Base-by-base conservation (phyloP, 2,113 vertebrate genomes). In the Odocoileus virginianus region DNA sequence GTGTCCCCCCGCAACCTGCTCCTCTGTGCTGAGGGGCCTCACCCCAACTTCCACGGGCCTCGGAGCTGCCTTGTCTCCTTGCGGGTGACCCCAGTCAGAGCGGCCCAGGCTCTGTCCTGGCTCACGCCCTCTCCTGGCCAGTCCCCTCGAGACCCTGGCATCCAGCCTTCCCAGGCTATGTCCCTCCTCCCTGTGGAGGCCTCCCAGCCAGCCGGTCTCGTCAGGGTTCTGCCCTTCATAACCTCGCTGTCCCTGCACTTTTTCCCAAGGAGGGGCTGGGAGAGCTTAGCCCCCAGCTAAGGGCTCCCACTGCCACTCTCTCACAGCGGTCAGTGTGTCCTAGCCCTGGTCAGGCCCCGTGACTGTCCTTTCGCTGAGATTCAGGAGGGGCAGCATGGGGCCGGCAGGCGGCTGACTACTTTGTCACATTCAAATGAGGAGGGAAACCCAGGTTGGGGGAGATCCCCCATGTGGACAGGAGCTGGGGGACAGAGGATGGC, bases 351-450 rank as follows among this genome's bases (percentile, higher is more conserved):
- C 79, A 54, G 79, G 30, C 33, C 50, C 79, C 6, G 6, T 54
- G 19, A n/a, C 33, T 83, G 50, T n/a, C 50, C 50, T 82, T n/a
- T 19, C 25, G 12, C 50, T 0, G 2, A 54, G 64, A 36, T 13
- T 87, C 43, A 15, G n/a, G 57, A 19, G 33, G 2, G 30, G 36
- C 17, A 47, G 45, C 13, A 1, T 47, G 43, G 19, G 71, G 33
- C 19, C 0, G 7, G 21, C 40, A 25, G 10, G 16, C 57, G 10
- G 74, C 83, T 40, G 10, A 5, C 71, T n/a, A n/a, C 33, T 15
- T 9, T 28, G 1, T 85, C 47, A 36, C 1, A 0, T 3, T 14
- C 36, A 4, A 6, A 36, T 21, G 33, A 30, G 50, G 6, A 45
- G 12, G 28, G 43, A 28, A 60, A 8, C 12, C 36, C 36, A 74